Evolutionary conservation across 1,140 invertebrate genomes (phyloP), one percentile per base, ranked within the genome.

Genomic region (Plodia interpunctella): DNA sequence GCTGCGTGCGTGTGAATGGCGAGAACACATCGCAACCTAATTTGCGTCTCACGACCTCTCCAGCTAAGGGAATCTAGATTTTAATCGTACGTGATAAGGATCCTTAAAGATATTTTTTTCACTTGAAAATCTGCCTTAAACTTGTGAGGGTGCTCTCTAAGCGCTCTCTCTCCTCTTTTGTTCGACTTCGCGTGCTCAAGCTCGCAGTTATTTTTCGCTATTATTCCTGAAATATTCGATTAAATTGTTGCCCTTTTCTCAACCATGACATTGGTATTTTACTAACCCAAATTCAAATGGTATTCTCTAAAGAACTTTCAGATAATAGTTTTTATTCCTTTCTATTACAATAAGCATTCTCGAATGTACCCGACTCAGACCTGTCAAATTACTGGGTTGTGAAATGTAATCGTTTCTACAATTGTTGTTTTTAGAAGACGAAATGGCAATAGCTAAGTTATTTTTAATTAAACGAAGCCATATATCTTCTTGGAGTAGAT

Each of bases 1-100:
- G 63, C 53, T 71, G 70, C 69, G 66, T 72, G 73, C 66, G 67
- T 67, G 67, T 66, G 65, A 65, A 62, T 63, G 50, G 50, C 55
- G 55, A 55, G 52, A 18, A 38, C 56, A 56, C 61, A 51, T 49
- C 50, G 55, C 55, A 58, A 65, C 18, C 9, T 53, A 53, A 25
- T 25, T 53, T 53, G 21, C 19, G 21, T 15, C 19, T 25, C 5
- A 11, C 4, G 13, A 53, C 9, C 13, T 53, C 1, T 4, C 20
- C 21, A 53, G 17, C 10, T 44, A 35, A 28, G 19, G 30, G 60
- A 60, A 65, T 20, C 44, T 53, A 18, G 8, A 57, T 32, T 21
- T 51, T 56, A 51, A 51, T 59, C 30, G 19, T 15, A 25, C 19
- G 20, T 10, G 25, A 21, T 53, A 53, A 53, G 51, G 25, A 6